Evolutionary conservation across 2,888 invertebrate genomes (phyloP).

Genomic region (Catonia carolina): DNA sequence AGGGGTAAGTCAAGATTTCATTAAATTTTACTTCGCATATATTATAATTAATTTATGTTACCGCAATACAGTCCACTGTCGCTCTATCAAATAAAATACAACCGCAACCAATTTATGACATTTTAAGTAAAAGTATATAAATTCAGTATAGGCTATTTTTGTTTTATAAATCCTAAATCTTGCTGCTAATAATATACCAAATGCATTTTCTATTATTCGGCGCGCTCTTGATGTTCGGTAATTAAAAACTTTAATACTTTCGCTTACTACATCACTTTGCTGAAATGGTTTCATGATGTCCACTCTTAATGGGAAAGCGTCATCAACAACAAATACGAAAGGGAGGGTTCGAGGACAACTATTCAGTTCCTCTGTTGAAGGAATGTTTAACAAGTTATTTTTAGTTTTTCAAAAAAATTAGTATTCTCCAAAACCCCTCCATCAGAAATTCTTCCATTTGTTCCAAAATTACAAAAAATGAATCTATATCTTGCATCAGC

Average conservation of each 20-base stretch:
- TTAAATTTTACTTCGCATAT: too few relatives aligned
- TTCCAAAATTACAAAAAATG: too few relatives aligned
- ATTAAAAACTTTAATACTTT: neutral
- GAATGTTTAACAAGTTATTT: conserved; percentile 20
- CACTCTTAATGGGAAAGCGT: conserved; percentile 30
- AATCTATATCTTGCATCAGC: too few relatives aligned
- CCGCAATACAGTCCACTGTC: too few relatives aligned
- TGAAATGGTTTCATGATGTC: conserved; percentile 31
- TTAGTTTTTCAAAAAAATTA: conserved; percentile 31
- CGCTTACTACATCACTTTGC: neutral
- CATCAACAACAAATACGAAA: conserved; percentile 35
- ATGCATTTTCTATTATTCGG: conserved; percentile 9
- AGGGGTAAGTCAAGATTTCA: too few relatives aligned
- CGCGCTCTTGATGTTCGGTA: conserved; percentile 4
- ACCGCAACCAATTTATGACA: too few relatives aligned
- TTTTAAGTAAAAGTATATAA: too few relatives aligned
- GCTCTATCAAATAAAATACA: too few relatives aligned
- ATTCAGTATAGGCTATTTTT: conserved; percentile 28
- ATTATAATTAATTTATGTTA: too few relatives aligned
- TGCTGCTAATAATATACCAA: conserved; percentile 15
- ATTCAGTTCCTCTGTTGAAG: conserved; percentile 14
- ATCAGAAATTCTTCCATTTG: too few relatives aligned
- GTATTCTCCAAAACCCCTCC: conserved; percentile 33
- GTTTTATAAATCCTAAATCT: conserved; percentile 29
- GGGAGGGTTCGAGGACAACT: too few relatives aligned